phyloP scores from a whole-genome alignment of 2,888 invertebrate species.

The Sarcophaga caerulescens region DNA sequence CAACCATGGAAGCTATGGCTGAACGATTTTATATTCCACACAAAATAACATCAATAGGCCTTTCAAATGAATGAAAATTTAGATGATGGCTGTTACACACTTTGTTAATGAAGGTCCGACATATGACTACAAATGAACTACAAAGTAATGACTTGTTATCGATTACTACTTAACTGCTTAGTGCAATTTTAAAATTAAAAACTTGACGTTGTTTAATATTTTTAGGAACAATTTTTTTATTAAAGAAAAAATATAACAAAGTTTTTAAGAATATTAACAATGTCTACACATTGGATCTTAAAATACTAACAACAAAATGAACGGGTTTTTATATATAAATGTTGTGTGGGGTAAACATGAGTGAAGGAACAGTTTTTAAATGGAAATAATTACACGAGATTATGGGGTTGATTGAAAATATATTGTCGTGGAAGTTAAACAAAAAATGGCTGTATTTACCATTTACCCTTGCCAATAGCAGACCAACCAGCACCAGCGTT shows the following conservation, averaged over 20 bases:
- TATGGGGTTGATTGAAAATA: neutral
- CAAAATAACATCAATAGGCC: no score
- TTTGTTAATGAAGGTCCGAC: no score
- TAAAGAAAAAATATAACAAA: slow-evolving; percentile 51
- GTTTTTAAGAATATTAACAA: slow-evolving; percentile 69
- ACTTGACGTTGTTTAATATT: no score
- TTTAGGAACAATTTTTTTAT: slow-evolving; percentile 22
- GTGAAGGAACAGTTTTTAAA: no score
- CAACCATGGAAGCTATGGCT: accelerated
- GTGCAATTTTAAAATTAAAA: no score
- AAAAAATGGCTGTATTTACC: neutral
- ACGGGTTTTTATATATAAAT: neutral
- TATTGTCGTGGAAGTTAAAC: neutral
- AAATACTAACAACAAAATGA: slow-evolving; percentile 55
- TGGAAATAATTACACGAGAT: slow-evolving; percentile 31
- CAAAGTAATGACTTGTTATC: no score
- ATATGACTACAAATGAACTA: no score
- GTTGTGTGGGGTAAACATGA: neutral
- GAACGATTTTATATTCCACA: no score
- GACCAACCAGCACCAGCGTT: slow-evolving; percentile 7
- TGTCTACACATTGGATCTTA: slow-evolving; percentile 68
- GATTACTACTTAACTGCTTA: no score
- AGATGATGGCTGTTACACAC: no score
- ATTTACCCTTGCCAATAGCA: neutral
- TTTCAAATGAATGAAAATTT: no score